Base-by-base conservation (phyloP, 2,113 vertebrate species). In the Cyprinus carpio region DNA sequence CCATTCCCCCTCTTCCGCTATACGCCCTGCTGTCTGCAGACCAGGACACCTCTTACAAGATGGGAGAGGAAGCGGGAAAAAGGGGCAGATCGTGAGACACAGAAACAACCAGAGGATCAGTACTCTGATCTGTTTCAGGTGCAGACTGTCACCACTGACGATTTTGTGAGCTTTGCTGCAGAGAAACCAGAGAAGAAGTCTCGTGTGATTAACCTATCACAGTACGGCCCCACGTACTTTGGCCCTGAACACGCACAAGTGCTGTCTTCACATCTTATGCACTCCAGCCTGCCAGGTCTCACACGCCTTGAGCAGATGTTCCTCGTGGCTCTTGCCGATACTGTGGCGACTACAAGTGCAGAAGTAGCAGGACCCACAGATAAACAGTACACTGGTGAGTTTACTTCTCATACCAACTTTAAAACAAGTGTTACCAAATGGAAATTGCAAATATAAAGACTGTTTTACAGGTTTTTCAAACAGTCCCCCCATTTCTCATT, bases 291-390 rank as follows among this genome's bases (percentile, higher is more conserved):
- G 11, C 98, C 98, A 11, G 98, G 98, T 79, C 95, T 99, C 85
- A 99, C 98, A 31, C 95, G 98, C 82, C 92, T 99, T 11, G 98
- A 99, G 92, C 98, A 99, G 92, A 99, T 99, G 98, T 99, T 99
- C 91, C 94, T 99, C 65, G 97, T 99, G 82, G 98, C 97, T 54
- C 94, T 99, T 89, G 98, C 98, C 15, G 98, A 99, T 89, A 99
- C 98, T 0, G 98, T 99, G 81, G 98, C 98, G 77, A 99, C 94
- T 0, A 99, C 98, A 72, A 98, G 96, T 89, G 97, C 97, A 8
- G 97, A 99, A 88, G 96, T 99, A 72, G 94, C 96, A 85, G 96
- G 94, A 91, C 96, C 96, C 92, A 94, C 95, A 84, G 96, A 97
- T 90, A 96, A 98, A 83, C 94, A 95, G 92, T 98, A 96, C 71